A percentile compares a stretch with the other conserved stretches of the same genome.
These are phyloP conservation scores for Bombus sylvicola DNA, from an alignment of 1,140 invertebrate species.

Conservation along the genomic window DNA sequence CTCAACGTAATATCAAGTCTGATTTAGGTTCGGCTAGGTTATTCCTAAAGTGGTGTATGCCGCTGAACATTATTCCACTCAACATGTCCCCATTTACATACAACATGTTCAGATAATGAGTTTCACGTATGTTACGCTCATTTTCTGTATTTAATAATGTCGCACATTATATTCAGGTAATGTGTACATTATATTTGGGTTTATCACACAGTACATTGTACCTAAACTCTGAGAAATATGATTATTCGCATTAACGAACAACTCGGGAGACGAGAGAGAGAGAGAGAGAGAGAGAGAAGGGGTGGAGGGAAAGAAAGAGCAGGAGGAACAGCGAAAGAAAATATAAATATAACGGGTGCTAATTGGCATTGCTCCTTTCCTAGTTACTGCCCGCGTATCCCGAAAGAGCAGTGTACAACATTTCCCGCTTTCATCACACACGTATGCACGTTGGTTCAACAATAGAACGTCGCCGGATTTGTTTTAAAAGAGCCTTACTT, in stretches of 20 bases:
- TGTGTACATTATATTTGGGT: background rate
- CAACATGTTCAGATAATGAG: background rate
- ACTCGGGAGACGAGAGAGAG: background rate
- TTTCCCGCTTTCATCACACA: slow-evolving; percentile 5
- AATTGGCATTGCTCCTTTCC: slow-evolving; percentile 31
- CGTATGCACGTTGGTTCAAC: background rate
- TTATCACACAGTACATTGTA: background rate
- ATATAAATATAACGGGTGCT: slow-evolving; percentile 29
- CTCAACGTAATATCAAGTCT: background rate
- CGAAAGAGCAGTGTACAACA: slow-evolving; percentile 3
- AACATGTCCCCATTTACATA: background rate
- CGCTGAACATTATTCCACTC: background rate
- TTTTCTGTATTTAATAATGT: slow-evolving; percentile 27
- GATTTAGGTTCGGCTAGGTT: background rate
- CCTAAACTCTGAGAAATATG: background rate
- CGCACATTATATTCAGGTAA: background rate
- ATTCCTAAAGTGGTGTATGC: background rate
- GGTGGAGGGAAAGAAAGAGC: no score
- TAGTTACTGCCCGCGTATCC: background rate
- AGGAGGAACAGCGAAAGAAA: background rate
- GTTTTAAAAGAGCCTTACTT: slow-evolving; percentile 31
- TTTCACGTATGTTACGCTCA: background rate
- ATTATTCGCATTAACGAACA: slow-evolving; percentile 25
- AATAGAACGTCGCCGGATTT: slow-evolving; percentile 34
- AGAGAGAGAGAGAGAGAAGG: rapidly evolving